Evolutionary conservation across 92 coral and sea anemone species (phyloP).

Genomic region (Micromussa lordhowensis): DNA sequence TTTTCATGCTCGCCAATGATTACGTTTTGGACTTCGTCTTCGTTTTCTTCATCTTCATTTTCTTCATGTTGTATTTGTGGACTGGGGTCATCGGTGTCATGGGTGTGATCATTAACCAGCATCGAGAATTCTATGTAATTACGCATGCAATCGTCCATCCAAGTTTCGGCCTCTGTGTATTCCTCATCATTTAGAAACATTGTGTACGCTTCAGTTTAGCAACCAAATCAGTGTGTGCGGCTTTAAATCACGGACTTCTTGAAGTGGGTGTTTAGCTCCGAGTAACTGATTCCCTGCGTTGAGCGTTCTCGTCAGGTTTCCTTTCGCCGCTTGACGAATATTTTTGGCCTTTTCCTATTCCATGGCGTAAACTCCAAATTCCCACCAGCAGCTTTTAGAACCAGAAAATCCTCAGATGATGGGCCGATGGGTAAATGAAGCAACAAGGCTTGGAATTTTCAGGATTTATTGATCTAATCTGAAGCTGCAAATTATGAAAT

Average conservation of each 20-base stretch:
- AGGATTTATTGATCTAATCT: no score
- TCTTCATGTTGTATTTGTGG: no score
- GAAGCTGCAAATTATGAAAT: no score
- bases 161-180: no score
- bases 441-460: no score
- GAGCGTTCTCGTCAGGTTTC: constrained; percentile 42
- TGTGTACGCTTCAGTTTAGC: constrained; percentile 25
- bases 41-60: background rate
- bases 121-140: constrained; percentile 33
- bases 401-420: constrained; percentile 57
- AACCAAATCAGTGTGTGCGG: constrained; percentile 4
- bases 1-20: constrained; percentile 1
- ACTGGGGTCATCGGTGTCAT: background rate
- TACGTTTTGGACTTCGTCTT: background rate
- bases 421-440: no score
- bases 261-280: background rate
- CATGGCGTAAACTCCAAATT: background rate
- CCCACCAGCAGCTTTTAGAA: constrained; percentile 10
- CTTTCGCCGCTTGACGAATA: constrained; percentile 52
- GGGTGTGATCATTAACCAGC: constrained; percentile 22
- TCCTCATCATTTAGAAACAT: constrained; percentile 54
- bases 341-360: constrained; percentile 48
- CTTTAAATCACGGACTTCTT: constrained; percentile 12
- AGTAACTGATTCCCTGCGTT: background rate
- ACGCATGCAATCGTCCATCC: constrained; percentile 59